Evolutionary conservation across 2,113 vertebrate species (phyloP), one percentile per base, ranked within the genome.

Genomic region (Anser cygnoides): DNA sequence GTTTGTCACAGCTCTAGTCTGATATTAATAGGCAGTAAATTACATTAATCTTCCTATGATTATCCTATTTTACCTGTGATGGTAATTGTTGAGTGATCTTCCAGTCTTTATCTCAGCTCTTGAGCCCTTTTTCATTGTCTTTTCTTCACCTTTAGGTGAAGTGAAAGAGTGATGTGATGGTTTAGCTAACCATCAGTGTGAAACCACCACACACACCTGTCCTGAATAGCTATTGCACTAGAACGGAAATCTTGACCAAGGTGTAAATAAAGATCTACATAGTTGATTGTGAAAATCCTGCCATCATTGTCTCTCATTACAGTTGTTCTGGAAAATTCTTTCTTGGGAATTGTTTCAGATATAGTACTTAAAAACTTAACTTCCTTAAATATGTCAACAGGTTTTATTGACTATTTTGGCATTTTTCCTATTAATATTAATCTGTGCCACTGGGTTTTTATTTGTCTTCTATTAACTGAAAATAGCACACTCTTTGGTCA

Each of bases 401-500:
- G 21, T 78, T 63, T 73, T 70, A 43, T 66, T 17, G 61, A 23
- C 35, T 82, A 3, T 62, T 81, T 62, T 67, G 17, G 4, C 43
- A 8, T 46, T 84, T 81, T 70, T 54, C 28, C 28, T 41, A 13
- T 73, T 73, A 68, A 55, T 52, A 28, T 44, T 55, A 80, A 73
- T 11, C 6, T 35, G 11, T 2, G 1, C 35, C 68, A 10, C 23
- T 68, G 3, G 4, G 35, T 39, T 77, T 91, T 84, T n/a, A 76
- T 65, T 84, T 93, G 55, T 20, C 6, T 92, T 92, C 78, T 50
- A 43, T 80, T 91, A 84, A 63, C 73, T 50, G 49, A 22, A 50
- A 23, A 50, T 22, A 50, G 49, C 18, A 21, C 11, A 6, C 44
- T 77, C 68, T 89, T 73, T 77, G 55, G 54, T 78, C n/a, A 49